Percentiles rank a stretch among this genome's conserved stretches.
Conservation (phyloP, 2,113 vertebrate genomes). For the human region DNA sequence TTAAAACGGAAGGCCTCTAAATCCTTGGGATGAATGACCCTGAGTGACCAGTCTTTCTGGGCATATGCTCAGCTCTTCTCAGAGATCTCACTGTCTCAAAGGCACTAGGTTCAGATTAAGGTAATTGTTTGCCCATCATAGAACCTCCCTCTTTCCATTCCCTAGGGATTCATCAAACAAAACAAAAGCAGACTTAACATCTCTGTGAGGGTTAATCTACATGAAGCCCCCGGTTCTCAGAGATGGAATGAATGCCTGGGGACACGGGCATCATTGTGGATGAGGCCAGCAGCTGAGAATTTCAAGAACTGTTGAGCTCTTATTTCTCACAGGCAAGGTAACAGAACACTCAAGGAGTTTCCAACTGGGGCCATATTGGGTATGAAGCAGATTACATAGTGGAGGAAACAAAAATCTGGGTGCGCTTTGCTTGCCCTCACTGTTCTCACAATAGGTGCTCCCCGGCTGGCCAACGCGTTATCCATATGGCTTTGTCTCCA, state of each 20-base stretch:
- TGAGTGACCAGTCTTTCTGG: not conserved
- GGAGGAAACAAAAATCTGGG: constrained; percentile 14
- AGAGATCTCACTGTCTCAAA: not conserved
- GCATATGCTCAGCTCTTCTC: not conserved
- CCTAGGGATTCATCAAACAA: not conserved
- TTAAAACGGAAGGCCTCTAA: too few species aligned
- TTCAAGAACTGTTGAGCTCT: constrained; percentile 35
- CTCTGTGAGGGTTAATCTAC: constrained; percentile 34
- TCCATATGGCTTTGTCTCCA: not conserved
- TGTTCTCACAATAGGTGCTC: not conserved
- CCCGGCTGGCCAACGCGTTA: not conserved
- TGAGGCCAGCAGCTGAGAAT: constrained; percentile 49
- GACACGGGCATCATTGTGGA: constrained; percentile 27
- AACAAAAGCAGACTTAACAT: not conserved
- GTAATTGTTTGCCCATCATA: not conserved
- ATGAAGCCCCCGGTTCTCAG: not conserved
- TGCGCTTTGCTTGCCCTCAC: not conserved
- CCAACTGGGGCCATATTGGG: constrained; percentile 17
- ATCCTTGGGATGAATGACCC: too few species aligned
- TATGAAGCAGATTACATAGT: constrained; percentile 23
- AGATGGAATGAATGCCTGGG: constrained; percentile 12
- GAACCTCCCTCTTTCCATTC: not conserved
- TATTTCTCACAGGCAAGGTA: constrained; percentile 42
- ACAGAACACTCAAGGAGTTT: not conserved
- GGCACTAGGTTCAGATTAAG: not conserved